A percentile compares a stretch with the other conserved stretches of the same genome.
Evolutionary conservation across 1,140 invertebrate genomes (phyloP).

Genomic region (Augochlora pura): DNA sequence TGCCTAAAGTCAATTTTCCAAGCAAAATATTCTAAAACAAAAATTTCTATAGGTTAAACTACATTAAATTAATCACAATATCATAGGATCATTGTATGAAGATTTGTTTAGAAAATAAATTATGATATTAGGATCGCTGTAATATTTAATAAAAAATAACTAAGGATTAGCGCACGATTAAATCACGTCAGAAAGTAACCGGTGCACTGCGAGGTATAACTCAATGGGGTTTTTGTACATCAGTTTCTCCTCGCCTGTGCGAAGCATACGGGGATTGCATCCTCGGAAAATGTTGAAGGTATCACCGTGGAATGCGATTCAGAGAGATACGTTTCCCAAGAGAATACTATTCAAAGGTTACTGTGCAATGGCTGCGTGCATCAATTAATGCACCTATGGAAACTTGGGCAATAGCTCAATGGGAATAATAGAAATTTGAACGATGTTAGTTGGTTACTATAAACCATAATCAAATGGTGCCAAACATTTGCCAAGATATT

Average conservation of each 20-base stretch:
- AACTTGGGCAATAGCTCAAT: constrained; percentile 36
- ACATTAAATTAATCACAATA: too few relatives aligned
- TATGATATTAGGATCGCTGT: too few relatives aligned
- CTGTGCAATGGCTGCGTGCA: constrained; percentile 33
- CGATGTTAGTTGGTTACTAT: too few relatives aligned
- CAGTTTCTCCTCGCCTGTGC: neutral
- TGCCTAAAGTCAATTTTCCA: too few relatives aligned
- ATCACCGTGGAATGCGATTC: constrained; percentile 45
- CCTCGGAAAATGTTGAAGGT: constrained; percentile 32
- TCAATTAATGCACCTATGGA: constrained; percentile 43
- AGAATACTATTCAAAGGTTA: constrained; percentile 54
- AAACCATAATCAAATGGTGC: too few relatives aligned
- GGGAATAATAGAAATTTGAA: neutral
- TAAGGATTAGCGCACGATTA: neutral
- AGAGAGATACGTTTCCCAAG: constrained; percentile 54
- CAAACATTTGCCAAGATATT: too few relatives aligned
- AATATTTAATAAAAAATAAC: neutral
- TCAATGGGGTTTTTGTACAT: neutral
- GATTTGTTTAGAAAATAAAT: too few relatives aligned
- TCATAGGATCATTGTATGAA: too few relatives aligned
- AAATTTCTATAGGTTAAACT: too few relatives aligned
- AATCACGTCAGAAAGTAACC: neutral
- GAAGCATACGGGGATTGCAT: constrained; percentile 20
- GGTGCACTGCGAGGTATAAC: neutral
- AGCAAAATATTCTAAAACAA: too few relatives aligned